These are phyloP conservation scores for Pungitius pungitius DNA, from an alignment of 2,113 vertebrate genomes.

Conservation along the genomic window DNA sequence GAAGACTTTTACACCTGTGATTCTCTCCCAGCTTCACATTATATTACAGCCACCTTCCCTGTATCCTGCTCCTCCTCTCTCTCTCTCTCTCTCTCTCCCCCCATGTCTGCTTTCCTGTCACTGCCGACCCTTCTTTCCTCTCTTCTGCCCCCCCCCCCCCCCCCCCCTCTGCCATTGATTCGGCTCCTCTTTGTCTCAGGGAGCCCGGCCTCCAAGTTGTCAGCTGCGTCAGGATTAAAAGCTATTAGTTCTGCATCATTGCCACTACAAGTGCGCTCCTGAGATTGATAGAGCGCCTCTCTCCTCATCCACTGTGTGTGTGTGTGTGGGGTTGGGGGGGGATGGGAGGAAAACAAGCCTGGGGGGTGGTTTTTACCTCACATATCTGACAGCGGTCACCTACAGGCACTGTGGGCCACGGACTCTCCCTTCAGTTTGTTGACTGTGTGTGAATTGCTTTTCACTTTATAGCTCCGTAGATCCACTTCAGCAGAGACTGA, in stretches of 20 bases:
- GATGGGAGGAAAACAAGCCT: conserved; percentile 61
- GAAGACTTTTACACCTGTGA: too few relatives aligned
- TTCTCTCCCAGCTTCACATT: neutral
- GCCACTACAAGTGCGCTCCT: conserved; percentile 80
- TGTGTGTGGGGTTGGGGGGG: too few relatives aligned
- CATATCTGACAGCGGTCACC: conserved; percentile 56
- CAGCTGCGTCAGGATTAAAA: conserved; percentile 84
- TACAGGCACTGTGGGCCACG: conserved; percentile 35
- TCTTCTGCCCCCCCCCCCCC: neutral
- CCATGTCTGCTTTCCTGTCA: conserved; percentile 3
- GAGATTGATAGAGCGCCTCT: conserved; percentile 82
- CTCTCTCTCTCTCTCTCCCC: conserved; percentile 16
- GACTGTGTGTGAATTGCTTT: conserved; percentile 34
- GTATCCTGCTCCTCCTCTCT: neutral
- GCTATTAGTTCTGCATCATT: conserved; percentile 84
- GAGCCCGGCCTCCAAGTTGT: conserved; percentile 78
- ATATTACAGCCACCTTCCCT: neutral
- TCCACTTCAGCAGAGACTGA: neutral
- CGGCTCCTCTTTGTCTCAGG: conserved; percentile 73
- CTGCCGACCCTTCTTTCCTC: neutral
- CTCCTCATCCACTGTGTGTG: conserved; percentile 64
- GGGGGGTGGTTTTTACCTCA: conserved; percentile 52
- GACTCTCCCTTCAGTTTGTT: conserved; percentile 40
- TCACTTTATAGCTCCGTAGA: conserved; percentile 21
- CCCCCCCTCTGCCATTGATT: conserved; percentile 66